Base-by-base conservation (phyloP, 2,797 vertebrate species). In the Protonibea diacanthus region DNA sequence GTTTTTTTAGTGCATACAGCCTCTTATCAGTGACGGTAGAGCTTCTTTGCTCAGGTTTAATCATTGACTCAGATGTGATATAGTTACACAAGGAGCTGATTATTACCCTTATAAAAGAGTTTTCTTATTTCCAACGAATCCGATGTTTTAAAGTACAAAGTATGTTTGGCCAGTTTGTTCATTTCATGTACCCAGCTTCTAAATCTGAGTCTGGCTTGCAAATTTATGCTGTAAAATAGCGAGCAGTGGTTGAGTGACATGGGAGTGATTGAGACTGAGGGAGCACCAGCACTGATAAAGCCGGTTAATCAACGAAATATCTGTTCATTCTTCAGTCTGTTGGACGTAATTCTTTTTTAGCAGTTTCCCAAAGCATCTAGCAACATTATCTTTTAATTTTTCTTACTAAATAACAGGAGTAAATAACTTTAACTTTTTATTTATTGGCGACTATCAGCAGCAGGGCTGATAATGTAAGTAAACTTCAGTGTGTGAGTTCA, bases 1-100 rank as follows among this genome's bases (percentile, higher is more conserved):
- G 33, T 90, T 84, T 84, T 84, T 73, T 84, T 78, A 51, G 78
- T 74, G 53, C 64, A 68, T 51, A 47, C 73, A 83, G 85, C 80
- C 33, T 85, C 45, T 70, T 71, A 66, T 81, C 82, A 81, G 65
- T 79, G 80, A 60, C 65, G 33, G 49, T 57, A 70, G 60, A 79
- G 85, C 83, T 73, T 51, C n/a, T 79, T 76, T 83, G 33, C 59
- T 72, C 67, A 77, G 74, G 55, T 76, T 69, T 64, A 69, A 79
- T 56, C 42, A 71, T 60, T 71, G 61, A 81, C 72, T 76, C 3
- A 0, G 33, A 40, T 55, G 57, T 67, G 45, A 72, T 76, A 59
- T 14, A 49, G 51, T 74, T 44, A 61, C 59, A 66, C 61, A 63
- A 68, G 38, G 58, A 71, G 62, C 7, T 0, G 3, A 53, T 56